Conservation (phyloP, 2,888 invertebrate species). For the Zygaena filipendulae region DNA sequence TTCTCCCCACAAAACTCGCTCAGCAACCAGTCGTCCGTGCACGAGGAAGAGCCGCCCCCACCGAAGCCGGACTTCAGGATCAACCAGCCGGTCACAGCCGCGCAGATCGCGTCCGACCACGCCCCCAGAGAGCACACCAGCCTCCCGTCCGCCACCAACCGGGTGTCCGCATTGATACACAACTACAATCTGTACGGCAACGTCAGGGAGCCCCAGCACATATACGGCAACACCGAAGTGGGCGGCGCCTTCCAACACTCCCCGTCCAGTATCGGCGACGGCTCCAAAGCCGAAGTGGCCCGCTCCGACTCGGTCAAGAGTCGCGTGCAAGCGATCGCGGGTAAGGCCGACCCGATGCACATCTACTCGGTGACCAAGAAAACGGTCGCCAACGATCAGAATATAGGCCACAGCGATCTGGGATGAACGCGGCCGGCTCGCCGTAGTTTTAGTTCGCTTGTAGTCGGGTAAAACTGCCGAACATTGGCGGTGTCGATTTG, state of each 20-base stretch:
- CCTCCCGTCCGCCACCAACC: conserved; percentile 42
- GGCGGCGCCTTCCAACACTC: conserved; percentile 33
- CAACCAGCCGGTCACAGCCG: conserved; percentile 55
- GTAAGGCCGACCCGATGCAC: conserved; percentile 46
- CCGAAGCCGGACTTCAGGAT: conserved; percentile 57
- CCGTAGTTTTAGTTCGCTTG: conserved; percentile 29
- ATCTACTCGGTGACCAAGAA: conserved; percentile 60
- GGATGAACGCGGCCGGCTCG: conserved; percentile 30
- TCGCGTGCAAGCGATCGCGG: conserved; percentile 50
- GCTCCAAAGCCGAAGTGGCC: conserved; percentile 43
- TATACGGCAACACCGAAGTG: conserved; percentile 53
- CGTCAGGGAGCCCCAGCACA: conserved; percentile 48
- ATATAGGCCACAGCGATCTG: conserved; percentile 36
- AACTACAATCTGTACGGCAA: conserved; percentile 60
- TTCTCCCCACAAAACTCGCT: conserved; percentile 21
- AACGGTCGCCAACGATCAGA: conserved; percentile 43
- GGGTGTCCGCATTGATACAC: conserved; percentile 56
- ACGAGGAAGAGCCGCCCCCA: conserved; percentile 33
- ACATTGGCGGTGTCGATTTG: no score
- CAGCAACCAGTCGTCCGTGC: conserved; percentile 34
- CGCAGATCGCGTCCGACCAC: conserved; percentile 26
- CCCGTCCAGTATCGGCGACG: conserved; percentile 34
- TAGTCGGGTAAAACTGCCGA: no score
- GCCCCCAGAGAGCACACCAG: conserved; percentile 49
- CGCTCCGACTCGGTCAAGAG: conserved; percentile 55